phyloP scores from a whole-genome alignment of 2,888 invertebrate species.

The Serrognathus titanus region DNA sequence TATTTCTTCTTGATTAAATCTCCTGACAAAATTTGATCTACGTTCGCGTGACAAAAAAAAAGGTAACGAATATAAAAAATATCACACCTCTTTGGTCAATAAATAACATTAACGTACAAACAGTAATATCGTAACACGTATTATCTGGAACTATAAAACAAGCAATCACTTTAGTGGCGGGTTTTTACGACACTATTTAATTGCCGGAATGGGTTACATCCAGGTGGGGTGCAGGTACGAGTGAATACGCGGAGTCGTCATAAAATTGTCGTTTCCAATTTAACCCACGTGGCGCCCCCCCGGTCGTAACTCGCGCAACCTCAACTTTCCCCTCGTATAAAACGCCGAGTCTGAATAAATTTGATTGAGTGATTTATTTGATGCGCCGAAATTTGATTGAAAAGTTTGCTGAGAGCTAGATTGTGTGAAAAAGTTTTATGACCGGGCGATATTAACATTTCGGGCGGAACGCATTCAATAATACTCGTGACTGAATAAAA shows the following conservation, averaged over 20 bases:
- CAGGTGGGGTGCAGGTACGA: slow-evolving; percentile 20
- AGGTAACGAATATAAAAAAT: too few species aligned
- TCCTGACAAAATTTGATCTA: too few species aligned
- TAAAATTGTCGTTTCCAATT: slow-evolving; percentile 28
- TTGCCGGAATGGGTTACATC: slow-evolving; percentile 25
- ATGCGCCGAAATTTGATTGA: slow-evolving; percentile 20
- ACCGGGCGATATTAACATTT: background rate
- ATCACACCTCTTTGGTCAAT: background rate
- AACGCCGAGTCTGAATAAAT: slow-evolving; percentile 21
- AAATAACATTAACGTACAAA: background rate
- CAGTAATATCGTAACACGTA: background rate
- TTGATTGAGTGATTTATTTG: slow-evolving; percentile 24
- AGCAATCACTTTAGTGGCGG: slow-evolving; percentile 30
- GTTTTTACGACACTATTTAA: slow-evolving; percentile 28
- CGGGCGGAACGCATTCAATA: background rate
- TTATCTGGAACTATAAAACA: slow-evolving; percentile 26
- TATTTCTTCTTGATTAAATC: too few species aligned
- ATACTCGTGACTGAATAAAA: too few species aligned
- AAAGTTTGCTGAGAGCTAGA: slow-evolving; percentile 17
- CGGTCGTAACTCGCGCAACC: slow-evolving; percentile 22
- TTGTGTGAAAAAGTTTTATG: background rate
- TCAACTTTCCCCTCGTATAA: slow-evolving; percentile 12
- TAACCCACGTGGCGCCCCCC: slow-evolving; percentile 19
- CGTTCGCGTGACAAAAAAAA: too few species aligned
- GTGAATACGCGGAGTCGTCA: slow-evolving; percentile 20